Percentiles rank a stretch among this genome's conserved stretches.
These are phyloP conservation scores for Pollicipes pollicipes DNA, from an alignment of 1,140 invertebrate genomes.

Conservation along the genomic window DNA sequence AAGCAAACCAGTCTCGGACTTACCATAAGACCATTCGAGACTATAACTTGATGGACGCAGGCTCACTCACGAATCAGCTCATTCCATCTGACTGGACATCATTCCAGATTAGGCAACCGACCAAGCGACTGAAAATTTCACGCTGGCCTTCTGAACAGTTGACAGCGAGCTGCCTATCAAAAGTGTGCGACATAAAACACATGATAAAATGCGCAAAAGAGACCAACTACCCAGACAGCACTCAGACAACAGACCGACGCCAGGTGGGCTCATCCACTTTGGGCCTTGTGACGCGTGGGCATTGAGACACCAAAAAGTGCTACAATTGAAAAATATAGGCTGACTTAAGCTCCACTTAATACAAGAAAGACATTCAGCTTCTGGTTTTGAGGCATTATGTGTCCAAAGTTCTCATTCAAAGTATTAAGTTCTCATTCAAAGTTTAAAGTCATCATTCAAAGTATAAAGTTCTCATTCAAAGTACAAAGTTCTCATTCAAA, in stretches of 20 bases:
- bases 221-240: not conserved
- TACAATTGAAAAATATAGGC: not conserved
- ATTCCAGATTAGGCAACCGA: not conserved
- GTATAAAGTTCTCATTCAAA: too few species aligned
- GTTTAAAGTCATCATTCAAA: too few species aligned
- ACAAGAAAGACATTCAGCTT: too few species aligned
- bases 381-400: too few species aligned
- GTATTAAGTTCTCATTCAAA: too few species aligned
- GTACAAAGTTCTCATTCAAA: too few species aligned
- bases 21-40: not conserved
- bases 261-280: not conserved
- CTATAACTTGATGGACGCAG: not conserved
- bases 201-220: not conserved
- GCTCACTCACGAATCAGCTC: not conserved
- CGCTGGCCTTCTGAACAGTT: not conserved
- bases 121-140: not conserved
- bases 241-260: not conserved
- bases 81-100: not conserved
- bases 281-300: too few species aligned
- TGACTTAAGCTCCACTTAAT: not conserved
- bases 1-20: not conserved
- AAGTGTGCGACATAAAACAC: not conserved
- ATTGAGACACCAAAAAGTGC: not conserved
- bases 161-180: not conserved
- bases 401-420: too few species aligned